Conservation (phyloP, 2,797 vertebrate species). For the Rallus crepitans region DNA sequence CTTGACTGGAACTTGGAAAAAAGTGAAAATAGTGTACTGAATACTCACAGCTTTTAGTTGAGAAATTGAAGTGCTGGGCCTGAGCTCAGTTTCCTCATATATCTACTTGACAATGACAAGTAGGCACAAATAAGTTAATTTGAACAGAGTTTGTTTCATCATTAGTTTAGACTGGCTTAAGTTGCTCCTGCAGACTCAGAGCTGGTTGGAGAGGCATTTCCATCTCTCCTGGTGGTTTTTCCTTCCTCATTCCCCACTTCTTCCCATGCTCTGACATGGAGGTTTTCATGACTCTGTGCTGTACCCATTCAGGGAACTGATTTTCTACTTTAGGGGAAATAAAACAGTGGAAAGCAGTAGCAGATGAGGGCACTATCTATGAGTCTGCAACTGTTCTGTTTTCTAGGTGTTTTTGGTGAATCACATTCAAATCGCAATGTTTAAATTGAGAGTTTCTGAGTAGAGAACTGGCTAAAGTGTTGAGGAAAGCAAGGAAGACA, state of each 20-base stretch:
- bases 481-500: conserved; percentile 5
- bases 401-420: neutral
- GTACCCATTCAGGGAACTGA: neutral
- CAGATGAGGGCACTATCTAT: neutral
- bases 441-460: neutral
- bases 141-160: neutral
- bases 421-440: neutral
- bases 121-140: neutral
- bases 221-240: neutral
- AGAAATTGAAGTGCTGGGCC: neutral
- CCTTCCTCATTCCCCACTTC: neutral
- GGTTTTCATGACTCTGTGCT: neutral
- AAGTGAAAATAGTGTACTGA: neutral
- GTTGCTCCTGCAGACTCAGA: neutral
- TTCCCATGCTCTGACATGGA: neutral
- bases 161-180: neutral
- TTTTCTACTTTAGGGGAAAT: neutral
- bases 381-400: neutral
- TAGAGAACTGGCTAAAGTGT: neutral
- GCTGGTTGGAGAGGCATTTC: neutral
- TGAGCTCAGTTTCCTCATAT: neutral
- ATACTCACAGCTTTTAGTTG: neutral
- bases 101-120: neutral
- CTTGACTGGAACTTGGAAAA: neutral
- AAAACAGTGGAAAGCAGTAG: neutral